These are phyloP conservation scores for Oedothorax gibbosus DNA, from an alignment of 1,140 invertebrate species.

Conservation along the genomic window DNA sequence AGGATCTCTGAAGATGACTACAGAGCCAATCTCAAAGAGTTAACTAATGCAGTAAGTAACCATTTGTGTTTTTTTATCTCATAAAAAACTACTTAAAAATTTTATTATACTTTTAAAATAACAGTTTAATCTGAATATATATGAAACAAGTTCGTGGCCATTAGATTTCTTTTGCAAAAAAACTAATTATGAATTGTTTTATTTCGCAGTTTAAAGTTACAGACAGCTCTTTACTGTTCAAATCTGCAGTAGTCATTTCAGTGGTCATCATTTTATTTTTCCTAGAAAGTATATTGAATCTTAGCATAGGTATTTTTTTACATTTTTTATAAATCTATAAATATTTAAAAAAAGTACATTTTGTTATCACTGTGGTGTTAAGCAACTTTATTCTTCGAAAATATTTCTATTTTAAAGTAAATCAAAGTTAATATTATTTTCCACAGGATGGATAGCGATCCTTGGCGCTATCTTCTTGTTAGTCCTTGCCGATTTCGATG, in stretches of 20 bases:
- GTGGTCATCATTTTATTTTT: conserved; percentile 86
- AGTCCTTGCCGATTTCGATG: conserved; percentile 80
- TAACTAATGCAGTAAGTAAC: conserved; percentile 77
- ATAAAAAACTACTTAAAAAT: too few species aligned
- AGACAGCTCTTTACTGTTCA: conserved; percentile 79
- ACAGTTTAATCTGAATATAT: too few species aligned
- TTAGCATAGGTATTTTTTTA: conserved; percentile 75
- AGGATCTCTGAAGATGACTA: conserved; percentile 77
- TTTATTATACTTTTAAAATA: too few species aligned
- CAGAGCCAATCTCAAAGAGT: conserved; percentile 77
- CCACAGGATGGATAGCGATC: conserved; percentile 84
- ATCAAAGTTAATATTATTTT: too few species aligned
- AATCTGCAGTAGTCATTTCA: conserved; percentile 78
- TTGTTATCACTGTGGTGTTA: background rate
- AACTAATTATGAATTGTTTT: background rate
- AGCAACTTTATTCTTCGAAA: background rate
- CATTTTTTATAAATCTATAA: background rate
- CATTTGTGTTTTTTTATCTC: background rate
- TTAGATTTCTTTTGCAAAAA: too few species aligned
- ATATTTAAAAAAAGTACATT: background rate
- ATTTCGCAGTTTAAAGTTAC: conserved; percentile 82
- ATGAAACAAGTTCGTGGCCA: too few species aligned
- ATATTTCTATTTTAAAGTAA: conserved; percentile 1
- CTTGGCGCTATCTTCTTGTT: conserved; percentile 77
- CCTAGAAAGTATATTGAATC: conserved; percentile 78